A percentile compares a stretch with the other conserved stretches of the same genome.
phyloP scores from a whole-genome alignment of 2,797 vertebrate species.

The Clarias fuscus region DNA sequence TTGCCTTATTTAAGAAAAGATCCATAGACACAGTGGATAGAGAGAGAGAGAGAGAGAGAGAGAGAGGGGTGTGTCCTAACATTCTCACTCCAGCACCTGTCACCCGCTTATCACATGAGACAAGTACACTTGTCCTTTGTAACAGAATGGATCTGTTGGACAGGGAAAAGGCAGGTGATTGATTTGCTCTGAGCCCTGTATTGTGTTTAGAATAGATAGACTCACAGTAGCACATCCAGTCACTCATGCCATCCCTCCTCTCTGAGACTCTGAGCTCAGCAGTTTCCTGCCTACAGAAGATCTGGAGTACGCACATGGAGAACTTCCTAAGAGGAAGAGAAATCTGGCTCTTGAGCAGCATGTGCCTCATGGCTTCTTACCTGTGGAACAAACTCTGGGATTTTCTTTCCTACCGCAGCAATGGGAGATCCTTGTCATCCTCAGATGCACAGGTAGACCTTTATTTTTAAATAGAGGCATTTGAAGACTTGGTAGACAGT shows the following conservation, averaged over 20 bases:
- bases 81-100: conserved; percentile 78
- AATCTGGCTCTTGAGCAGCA: conserved; percentile 79
- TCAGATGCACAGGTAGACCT: conserved; percentile 25
- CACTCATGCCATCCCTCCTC: background rate
- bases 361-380: conserved; percentile 81
- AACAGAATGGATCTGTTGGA: conserved; percentile 2
- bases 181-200: conserved; percentile 24
- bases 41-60: background rate
- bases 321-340: conserved; percentile 74
- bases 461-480: background rate
- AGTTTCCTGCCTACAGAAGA: background rate
- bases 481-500: conserved; percentile 20
- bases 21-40: conserved; percentile 4
- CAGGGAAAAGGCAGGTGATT: conserved; percentile 1
- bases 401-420: conserved; percentile 74
- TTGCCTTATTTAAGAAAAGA: background rate
- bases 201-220: conserved; percentile 12
- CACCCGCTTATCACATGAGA: conserved; percentile 74
- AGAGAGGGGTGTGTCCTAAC: conserved; percentile 37
- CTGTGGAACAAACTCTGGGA: conserved; percentile 79
- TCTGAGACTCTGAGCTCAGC: conserved; percentile 18
- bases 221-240: background rate
- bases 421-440: conserved; percentile 49
- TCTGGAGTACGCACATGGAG: conserved; percentile 63
- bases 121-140: conserved; percentile 75